These are phyloP conservation scores for Zeus faber DNA, from an alignment of 2,113 vertebrate genomes.

Conservation along the genomic window DNA sequence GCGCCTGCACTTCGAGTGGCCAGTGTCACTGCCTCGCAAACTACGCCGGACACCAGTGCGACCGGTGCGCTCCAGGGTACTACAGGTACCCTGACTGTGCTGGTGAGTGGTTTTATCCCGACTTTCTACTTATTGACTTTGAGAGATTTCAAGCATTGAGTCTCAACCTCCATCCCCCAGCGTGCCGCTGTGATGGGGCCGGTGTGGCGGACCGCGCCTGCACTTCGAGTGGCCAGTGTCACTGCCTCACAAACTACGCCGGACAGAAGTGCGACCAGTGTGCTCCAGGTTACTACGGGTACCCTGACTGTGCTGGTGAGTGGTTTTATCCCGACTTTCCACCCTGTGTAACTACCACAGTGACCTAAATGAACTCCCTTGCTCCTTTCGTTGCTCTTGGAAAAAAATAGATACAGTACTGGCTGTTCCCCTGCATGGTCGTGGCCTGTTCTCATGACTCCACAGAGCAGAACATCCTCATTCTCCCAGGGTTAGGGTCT, in stretches of 20 bases:
- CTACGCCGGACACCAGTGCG: slow-evolving; percentile 68
- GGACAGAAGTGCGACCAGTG: slow-evolving; percentile 71
- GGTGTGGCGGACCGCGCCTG: slow-evolving; percentile 68
- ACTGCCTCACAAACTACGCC: slow-evolving; percentile 60
- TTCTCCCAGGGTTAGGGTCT: slow-evolving; percentile 46
- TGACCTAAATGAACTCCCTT: neutral
- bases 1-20: slow-evolving; percentile 52
- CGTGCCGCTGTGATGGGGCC: slow-evolving; percentile 65
- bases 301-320: slow-evolving; percentile 77
- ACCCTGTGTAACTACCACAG: no score
- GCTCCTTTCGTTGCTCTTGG: slow-evolving; percentile 5
- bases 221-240: slow-evolving; percentile 64
- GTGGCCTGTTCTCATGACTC: slow-evolving; percentile 53
- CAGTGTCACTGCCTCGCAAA: slow-evolving; percentile 69
- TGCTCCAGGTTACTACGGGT: slow-evolving; percentile 71
- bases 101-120: slow-evolving; percentile 54
- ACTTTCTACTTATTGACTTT: no score
- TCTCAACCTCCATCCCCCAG: slow-evolving; percentile 36
- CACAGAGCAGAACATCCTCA: slow-evolving; percentile 8
- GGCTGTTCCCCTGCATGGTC: slow-evolving; percentile 16
- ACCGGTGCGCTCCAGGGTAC: slow-evolving; percentile 68
- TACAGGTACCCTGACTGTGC: slow-evolving; percentile 78
- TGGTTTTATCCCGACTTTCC: slow-evolving; percentile 23
- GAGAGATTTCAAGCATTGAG: no score
- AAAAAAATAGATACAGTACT: slow-evolving; percentile 25